Conservation (phyloP, 2,888 invertebrate species). For the Apodemia zela region DNA sequence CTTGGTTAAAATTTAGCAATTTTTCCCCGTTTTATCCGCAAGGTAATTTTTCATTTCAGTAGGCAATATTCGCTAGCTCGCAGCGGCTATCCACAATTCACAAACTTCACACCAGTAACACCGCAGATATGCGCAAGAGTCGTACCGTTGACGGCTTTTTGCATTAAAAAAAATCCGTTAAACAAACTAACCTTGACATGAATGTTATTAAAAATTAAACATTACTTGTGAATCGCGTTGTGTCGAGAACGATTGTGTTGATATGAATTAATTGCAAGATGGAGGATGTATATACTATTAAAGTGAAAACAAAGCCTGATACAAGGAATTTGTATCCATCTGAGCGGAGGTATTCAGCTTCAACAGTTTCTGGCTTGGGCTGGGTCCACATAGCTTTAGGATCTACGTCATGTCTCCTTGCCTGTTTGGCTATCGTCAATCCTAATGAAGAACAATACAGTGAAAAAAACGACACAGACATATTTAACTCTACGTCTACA, state of each 20-base stretch:
- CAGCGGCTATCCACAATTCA: background rate
- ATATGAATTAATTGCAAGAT: slow-evolving; percentile 57
- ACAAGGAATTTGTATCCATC: slow-evolving; percentile 82
- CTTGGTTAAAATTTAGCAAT: too few relatives aligned
- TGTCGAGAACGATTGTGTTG: slow-evolving; percentile 2
- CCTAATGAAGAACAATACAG: slow-evolving; percentile 40
- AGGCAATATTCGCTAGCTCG: too few relatives aligned
- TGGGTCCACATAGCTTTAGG: slow-evolving; percentile 83
- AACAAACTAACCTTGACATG: slow-evolving; percentile 30
- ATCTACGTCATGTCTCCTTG: slow-evolving; percentile 78
- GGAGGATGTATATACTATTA: slow-evolving; percentile 85
- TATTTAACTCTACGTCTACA: slow-evolving; percentile 33
- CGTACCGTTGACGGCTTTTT: slow-evolving; percentile 19
- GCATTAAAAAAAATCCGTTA: slow-evolving; percentile 36
- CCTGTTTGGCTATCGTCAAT: slow-evolving; percentile 71
- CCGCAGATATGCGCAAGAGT: slow-evolving; percentile 1
- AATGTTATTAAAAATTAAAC: slow-evolving; percentile 25
- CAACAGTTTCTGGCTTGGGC: slow-evolving; percentile 83
- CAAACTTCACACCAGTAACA: slow-evolving; percentile 6
- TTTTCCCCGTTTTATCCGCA: too few relatives aligned
- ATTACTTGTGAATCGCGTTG: background rate
- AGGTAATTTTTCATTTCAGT: too few relatives aligned
- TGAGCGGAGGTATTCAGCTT: slow-evolving; percentile 84
- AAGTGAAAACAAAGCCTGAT: slow-evolving; percentile 82
- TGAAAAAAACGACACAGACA: slow-evolving; percentile 25